These are phyloP conservation scores for Cynoglossus semilaevis DNA, from an alignment of 2,113 vertebrate genomes.

Conservation along the genomic window DNA sequence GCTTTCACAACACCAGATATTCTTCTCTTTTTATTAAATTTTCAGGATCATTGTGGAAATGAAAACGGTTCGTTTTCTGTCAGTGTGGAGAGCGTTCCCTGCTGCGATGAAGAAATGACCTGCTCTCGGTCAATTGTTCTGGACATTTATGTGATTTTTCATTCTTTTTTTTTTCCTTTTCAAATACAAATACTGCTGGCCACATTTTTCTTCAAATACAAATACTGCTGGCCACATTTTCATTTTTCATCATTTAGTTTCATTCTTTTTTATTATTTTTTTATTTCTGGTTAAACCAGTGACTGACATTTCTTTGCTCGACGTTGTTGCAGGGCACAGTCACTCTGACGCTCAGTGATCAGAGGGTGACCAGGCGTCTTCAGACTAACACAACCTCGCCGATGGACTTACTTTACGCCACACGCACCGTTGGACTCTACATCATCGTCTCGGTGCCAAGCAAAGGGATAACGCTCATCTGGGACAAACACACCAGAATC, in stretches of 20 bases:
- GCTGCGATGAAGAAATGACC: slow-evolving; percentile 82
- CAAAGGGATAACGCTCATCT: slow-evolving; percentile 76
- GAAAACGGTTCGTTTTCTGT: slow-evolving; percentile 72
- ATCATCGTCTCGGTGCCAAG: slow-evolving; percentile 71
- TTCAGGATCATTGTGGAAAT: slow-evolving; percentile 77
- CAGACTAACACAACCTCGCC: slow-evolving; percentile 9
- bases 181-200: background rate
- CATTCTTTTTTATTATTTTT: background rate
- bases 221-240: background rate
- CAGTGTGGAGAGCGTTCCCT: slow-evolving; percentile 80
- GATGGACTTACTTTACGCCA: slow-evolving; percentile 59
- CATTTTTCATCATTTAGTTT: background rate
- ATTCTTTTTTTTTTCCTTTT: background rate
- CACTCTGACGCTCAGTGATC: slow-evolving; percentile 61
- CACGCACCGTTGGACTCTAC: slow-evolving; percentile 80
- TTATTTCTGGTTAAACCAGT: background rate
- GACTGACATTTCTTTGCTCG: no score
- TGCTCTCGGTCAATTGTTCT: slow-evolving; percentile 80
- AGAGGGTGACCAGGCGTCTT: slow-evolving; percentile 47
- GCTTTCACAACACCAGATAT: no score
- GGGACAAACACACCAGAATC: slow-evolving; percentile 84
- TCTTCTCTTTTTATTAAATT: no score
- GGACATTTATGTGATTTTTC: slow-evolving; percentile 60
- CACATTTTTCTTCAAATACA: background rate
- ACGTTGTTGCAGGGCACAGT: slow-evolving; percentile 47